Percentiles rank a stretch among this genome's conserved stretches.
These are phyloP conservation scores for Megaustenia siamemsis DNA, from an alignment of 2,888 invertebrate species.

Conservation along the genomic window DNA sequence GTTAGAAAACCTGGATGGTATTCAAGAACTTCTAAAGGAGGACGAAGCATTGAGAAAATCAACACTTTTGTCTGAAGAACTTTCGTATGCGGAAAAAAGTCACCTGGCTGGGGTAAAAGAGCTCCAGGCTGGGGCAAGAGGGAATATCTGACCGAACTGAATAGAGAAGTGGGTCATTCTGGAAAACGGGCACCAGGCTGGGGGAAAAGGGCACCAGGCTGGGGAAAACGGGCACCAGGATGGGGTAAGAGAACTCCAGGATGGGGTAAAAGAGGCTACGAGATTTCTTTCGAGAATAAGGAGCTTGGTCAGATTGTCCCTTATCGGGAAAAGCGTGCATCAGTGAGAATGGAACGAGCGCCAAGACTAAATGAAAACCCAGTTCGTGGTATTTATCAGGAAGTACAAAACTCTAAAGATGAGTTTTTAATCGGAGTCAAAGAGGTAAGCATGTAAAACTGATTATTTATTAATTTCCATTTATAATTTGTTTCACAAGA, in stretches of 20 bases:
- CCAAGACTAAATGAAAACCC: not conserved
- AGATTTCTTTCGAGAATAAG: constrained; percentile 56
- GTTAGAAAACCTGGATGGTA: not conserved
- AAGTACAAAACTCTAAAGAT: not conserved
- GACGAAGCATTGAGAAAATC: not conserved
- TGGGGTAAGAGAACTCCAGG: constrained; percentile 59
- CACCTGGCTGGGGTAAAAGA: constrained; percentile 33
- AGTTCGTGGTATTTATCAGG: not conserved
- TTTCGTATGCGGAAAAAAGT: not conserved
- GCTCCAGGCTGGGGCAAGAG: constrained; percentile 62
- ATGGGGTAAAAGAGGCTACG: constrained; percentile 60
- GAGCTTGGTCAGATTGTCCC: constrained; percentile 30
- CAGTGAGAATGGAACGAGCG: constrained; percentile 69
- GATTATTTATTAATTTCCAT: not conserved
- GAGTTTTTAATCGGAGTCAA: not conserved
- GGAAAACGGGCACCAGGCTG: constrained; percentile 68
- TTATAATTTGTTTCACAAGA: not conserved
- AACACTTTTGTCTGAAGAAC: not conserved
- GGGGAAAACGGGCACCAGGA: constrained; percentile 62
- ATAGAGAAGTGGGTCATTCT: constrained; percentile 50
- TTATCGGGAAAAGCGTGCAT: constrained; percentile 59
- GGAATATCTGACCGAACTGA: constrained; percentile 67
- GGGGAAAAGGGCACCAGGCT: constrained; percentile 70
- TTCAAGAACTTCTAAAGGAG: not conserved
- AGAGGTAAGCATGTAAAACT: not conserved